Base-by-base conservation (phyloP, 2,888 invertebrate species). In the Dione vanillae region DNA sequence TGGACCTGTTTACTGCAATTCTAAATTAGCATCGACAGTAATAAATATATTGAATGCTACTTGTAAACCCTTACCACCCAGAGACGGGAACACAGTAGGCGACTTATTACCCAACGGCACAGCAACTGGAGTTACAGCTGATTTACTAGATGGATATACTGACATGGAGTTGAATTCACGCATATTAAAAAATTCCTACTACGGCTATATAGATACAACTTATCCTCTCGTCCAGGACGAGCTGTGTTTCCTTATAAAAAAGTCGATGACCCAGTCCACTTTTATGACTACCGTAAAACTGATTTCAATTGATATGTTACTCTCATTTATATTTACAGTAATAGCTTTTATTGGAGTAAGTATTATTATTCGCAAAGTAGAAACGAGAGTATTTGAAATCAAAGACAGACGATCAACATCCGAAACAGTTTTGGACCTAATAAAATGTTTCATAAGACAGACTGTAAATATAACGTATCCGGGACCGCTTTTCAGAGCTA, bases 131-230 rank as follows among this genome's bases (percentile, higher is more conserved):
- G 88, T 89, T 0, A 92, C 92, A 8, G 86, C 86, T 27, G 92
- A 93, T 78, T 77, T 93, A 58, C 82, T 92, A 1, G 88, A 90
- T n/a, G 88, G 89, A 8, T 94, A 94, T 59, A 85, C 94, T 0
- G 95, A 95, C 71, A 78, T 95, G 19, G 94, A 94, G 71, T 78
- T 94, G 9, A 94, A 89, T 73, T 91, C 94, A 0, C 84, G 95
- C 67, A 94, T 95, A 56, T 82, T 95, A 6, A 90, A 94, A 67
- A 88, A 90, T 62, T 86, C 89, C 0, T 94, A 93, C 74, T 86
- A 90, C 16, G 90, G 90, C 0, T 89, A 87, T 64, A 92, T 94
- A 16, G 95, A 95, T 69, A 88, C 88, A 1, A 94, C 94, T 0
- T 89, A 93, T 64, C 94, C 94, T 2, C 83, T 94, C 8, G 84